Evolutionary conservation across 2,113 vertebrate genomes (phyloP), one percentile per base, ranked within the genome.

Genomic region (Muntiacus reevesi): DNA sequence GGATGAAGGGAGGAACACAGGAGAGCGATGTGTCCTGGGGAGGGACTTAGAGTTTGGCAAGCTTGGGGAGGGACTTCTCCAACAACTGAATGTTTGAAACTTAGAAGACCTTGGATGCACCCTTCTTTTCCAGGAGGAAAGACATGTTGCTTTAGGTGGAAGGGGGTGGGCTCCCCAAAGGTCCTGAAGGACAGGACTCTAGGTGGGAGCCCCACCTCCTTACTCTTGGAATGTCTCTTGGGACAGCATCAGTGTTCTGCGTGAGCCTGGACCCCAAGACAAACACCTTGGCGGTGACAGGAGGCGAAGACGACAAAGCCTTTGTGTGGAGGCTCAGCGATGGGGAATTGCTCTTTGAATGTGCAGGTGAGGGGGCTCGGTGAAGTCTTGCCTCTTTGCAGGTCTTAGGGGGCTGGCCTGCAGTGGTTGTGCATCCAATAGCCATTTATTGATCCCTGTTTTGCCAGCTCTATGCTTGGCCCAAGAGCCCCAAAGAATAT

Each of bases 291-390:
- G 99, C 99, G 0, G 99, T 99, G 67, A 99, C 99, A 0, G 99
- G 99, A 0, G 99, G 99, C 5, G 99, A 99, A 97, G 99, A 99
- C 0, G 99, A 99, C 90, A 99, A 99, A 95, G 99, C 99, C 8
- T 99, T 99, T 0, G 99, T 99, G 1, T 99, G 99, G 99, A 99
- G 98, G 1, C 97, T 99, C 96, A 99, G 98, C 0, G 99, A 99
- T 0, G 99, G 99, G 28, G 99, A 99, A 33, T 99, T 99, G 45
- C 98, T 99, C 81, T 98, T 99, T 4, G 99, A 99, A 85, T 99
- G 99, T 97, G 99, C 99, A 97, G 99, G 99, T 99, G 88, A 98
- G 99, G 23, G n/a, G 10, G 15, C 12, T 6, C 11, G 0, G 54
- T 21, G 52, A 60, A 50, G 54, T 8, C 4, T 0, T 62, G 52